Evolutionary conservation across 1,140 invertebrate species (phyloP).

Genomic region (Drusus annulatus): DNA sequence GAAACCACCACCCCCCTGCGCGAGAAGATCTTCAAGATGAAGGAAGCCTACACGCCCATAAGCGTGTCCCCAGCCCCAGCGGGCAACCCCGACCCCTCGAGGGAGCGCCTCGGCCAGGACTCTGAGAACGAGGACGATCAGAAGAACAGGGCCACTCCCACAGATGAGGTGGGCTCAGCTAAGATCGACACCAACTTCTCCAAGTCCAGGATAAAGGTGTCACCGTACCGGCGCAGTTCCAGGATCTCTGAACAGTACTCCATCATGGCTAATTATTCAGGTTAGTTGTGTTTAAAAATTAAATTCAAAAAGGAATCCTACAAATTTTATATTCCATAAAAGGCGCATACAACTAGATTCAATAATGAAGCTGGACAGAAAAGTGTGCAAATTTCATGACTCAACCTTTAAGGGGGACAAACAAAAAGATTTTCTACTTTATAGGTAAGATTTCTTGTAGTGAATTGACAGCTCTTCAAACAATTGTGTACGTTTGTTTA

Average conservation of each 20-base stretch:
- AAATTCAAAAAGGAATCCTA: too few relatives aligned
- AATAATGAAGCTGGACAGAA: too few relatives aligned
- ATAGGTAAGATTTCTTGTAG: too few relatives aligned
- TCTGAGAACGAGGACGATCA: constrained; percentile 58
- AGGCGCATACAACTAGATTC: too few relatives aligned
- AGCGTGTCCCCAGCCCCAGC: constrained; percentile 59
- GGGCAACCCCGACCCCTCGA: constrained; percentile 54
- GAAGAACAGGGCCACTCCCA: constrained; percentile 1
- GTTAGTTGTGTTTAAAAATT: constrained; percentile 51
- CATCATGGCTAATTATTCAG: constrained; percentile 66
- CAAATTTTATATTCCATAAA: too few relatives aligned
- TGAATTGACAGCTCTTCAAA: too few relatives aligned
- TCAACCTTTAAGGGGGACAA: too few relatives aligned
- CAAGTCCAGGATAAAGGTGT: constrained; percentile 68
- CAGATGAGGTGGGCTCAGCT: constrained; percentile 48
- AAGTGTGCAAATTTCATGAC: too few relatives aligned
- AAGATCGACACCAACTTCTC: constrained; percentile 68
- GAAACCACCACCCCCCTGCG: constrained; percentile 45
- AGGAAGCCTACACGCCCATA: constrained; percentile 63
- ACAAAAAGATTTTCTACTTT: too few relatives aligned
- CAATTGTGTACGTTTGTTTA: too few relatives aligned
- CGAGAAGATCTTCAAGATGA: constrained; percentile 65
- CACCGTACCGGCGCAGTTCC: constrained; percentile 66
- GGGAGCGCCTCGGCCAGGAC: constrained; percentile 41
- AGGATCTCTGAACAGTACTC: constrained; percentile 64